These are phyloP conservation scores for Nothoprocta pentlandii DNA, from an alignment of 2,113 vertebrate genomes.

Conservation along the genomic window DNA sequence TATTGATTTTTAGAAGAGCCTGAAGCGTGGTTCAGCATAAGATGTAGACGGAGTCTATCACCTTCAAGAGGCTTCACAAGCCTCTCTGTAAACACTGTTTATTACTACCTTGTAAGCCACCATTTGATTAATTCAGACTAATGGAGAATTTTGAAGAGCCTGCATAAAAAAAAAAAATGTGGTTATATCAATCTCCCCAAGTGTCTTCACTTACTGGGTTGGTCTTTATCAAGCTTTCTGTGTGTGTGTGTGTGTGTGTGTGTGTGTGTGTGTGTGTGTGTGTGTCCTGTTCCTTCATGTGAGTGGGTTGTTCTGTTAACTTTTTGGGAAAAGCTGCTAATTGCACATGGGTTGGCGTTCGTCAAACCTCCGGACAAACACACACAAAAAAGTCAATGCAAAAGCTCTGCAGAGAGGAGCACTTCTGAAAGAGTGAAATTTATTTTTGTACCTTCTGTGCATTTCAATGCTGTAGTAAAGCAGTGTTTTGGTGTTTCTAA, in stretches of 20 bases:
- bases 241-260: not conserved
- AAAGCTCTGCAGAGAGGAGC: not conserved
- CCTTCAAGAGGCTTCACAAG: not conserved
- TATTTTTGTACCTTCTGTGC: slow-evolving; percentile 6
- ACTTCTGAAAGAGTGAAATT: not conserved
- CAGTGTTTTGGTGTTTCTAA: slow-evolving; percentile 18
- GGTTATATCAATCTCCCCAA: not conserved
- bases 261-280: not conserved
- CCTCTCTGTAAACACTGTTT: not conserved
- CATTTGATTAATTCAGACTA: not conserved
- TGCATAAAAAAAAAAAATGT: not conserved
- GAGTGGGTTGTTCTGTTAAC: not conserved
- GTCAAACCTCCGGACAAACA: not conserved
- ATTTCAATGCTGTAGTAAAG: slow-evolving; percentile 27
- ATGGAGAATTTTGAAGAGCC: not conserved
- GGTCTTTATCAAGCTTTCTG: not conserved
- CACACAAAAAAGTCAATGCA: not conserved
- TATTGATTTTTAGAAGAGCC: not conserved
- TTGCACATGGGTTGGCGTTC: not conserved
- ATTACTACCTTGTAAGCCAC: not conserved
- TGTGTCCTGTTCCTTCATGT: not conserved
- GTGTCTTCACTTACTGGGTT: not conserved
- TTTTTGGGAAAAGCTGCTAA: not conserved
- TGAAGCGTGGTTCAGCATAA: not conserved
- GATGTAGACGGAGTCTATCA: not conserved